Conservation (phyloP, 2,113 vertebrate genomes). For the Ciconia maguari region DNA sequence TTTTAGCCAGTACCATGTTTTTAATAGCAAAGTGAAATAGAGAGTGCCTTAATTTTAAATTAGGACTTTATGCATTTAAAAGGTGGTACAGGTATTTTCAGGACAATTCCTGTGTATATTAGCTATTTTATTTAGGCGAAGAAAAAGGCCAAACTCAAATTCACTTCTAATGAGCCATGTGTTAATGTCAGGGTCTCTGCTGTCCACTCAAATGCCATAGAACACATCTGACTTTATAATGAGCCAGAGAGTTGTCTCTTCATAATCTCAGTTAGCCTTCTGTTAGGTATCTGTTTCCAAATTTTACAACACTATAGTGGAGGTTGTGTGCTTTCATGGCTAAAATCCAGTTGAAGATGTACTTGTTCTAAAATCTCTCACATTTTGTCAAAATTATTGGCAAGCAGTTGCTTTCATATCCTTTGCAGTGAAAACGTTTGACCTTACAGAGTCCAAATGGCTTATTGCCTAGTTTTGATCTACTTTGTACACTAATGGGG, state of each 20-base stretch:
- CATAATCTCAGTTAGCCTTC: conserved; percentile 73
- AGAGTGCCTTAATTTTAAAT: conserved; percentile 45
- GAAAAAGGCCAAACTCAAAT: conserved; percentile 66
- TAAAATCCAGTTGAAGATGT: conserved; percentile 64
- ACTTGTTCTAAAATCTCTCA: conserved; percentile 43
- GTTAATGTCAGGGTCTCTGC: conserved; percentile 71
- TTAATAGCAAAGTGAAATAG: conserved; percentile 15
- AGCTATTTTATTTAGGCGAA: conserved; percentile 63
- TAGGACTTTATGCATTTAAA: conserved; percentile 2
- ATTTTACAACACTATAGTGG: conserved; percentile 49
- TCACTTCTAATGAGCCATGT: conserved; percentile 72
- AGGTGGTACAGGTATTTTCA: conserved; percentile 43
- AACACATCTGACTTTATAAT: conserved; percentile 76
- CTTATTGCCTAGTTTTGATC: conserved; percentile 55
- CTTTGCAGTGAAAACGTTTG: conserved; percentile 20
- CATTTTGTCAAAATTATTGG: conserved; percentile 51
- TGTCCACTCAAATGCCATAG: conserved; percentile 75
- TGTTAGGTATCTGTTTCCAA: conserved; percentile 73
- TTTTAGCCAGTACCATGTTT: neutral
- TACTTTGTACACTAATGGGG: conserved; percentile 39
- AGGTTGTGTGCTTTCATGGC: conserved; percentile 49
- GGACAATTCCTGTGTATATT: conserved; percentile 16
- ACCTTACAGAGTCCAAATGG: conserved; percentile 52
- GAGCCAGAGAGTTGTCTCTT: conserved; percentile 75
- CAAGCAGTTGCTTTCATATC: conserved; percentile 45